A percentile compares a stretch with the other conserved stretches of the same genome.
phyloP scores from a whole-genome alignment of 35 echinoderm and acorn worm genomes.

The Holothuria glaberrima region DNA sequence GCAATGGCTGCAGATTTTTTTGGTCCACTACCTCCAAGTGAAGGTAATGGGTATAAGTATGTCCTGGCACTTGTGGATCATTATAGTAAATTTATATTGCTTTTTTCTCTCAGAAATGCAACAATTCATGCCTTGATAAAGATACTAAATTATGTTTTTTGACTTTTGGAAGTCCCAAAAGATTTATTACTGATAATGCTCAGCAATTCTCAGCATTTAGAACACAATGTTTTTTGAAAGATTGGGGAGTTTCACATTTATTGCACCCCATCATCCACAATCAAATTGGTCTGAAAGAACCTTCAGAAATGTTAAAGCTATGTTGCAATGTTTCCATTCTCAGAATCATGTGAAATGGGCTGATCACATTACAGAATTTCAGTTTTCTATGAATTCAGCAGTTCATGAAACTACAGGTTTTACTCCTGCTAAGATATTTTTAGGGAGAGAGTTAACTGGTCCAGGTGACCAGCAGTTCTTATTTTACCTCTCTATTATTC shows the following conservation, averaged over 20 bases:
- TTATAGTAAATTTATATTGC: no score
- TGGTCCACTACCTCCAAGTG: no score
- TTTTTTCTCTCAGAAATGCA: no score
- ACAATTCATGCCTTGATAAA: no score
- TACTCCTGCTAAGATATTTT: no score
- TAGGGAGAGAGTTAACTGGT: no score
- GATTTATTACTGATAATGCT: conserved; percentile 37
- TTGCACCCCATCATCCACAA: conserved; percentile 37
- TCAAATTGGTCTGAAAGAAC: conserved; percentile 36
- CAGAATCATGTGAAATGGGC: conserved; percentile 25
- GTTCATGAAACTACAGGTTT: no score
- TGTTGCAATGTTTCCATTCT: no score
- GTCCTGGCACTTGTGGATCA: no score
- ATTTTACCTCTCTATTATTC: not conserved
- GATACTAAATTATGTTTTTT: conserved; percentile 42
- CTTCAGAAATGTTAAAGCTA: conserved; percentile 31
- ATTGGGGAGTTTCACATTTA: conserved; percentile 28
- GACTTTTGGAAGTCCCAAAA: conserved; percentile 41
- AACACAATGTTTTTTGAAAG: conserved; percentile 14
- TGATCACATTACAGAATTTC: conserved; percentile 29
- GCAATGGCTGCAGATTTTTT: no score
- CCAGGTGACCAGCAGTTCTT: conserved; percentile 7
- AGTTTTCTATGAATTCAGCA: conserved; percentile 39
- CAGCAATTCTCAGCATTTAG: conserved; percentile 43
- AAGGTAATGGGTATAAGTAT: no score